These are phyloP conservation scores for Synaphobranchus kaupii DNA, from an alignment of 2,797 vertebrate genomes.

Conservation along the genomic window DNA sequence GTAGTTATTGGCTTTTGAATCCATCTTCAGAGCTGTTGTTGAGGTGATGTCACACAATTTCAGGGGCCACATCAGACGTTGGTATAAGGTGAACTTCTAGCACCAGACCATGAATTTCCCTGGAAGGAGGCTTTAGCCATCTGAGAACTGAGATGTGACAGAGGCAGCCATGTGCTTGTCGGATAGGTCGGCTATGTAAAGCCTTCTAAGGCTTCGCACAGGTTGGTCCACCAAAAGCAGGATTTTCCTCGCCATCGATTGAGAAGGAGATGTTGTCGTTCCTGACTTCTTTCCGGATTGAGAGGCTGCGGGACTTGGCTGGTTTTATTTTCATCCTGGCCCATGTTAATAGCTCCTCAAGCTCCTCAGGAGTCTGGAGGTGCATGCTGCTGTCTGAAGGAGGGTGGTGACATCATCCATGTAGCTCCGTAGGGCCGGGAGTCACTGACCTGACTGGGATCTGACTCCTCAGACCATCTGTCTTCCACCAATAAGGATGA, in stretches of 20 bases:
- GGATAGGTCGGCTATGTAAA: background rate
- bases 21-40: slow-evolving; percentile 3
- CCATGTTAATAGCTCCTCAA: slow-evolving; percentile 16
- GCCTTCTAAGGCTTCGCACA: background rate
- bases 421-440: slow-evolving; percentile 5
- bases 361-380: background rate
- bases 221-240: background rate
- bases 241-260: background rate
- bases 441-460: background rate
- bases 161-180: background rate
- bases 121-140: background rate
- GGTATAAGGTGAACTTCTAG: slow-evolving; percentile 24
- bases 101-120: slow-evolving; percentile 19
- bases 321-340: slow-evolving; percentile 28
- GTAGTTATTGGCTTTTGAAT: background rate
- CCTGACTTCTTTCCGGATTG: background rate
- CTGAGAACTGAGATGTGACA: background rate
- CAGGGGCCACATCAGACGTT: slow-evolving; percentile 2
- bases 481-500: slow-evolving; percentile 20
- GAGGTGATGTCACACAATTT: background rate
- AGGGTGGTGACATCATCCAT: slow-evolving; percentile 36
- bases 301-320: slow-evolving; percentile 18
- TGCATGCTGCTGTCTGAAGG: slow-evolving; percentile 27
- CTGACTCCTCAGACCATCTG: slow-evolving; percentile 25
- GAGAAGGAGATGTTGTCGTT: slow-evolving; percentile 2